Evolutionary conservation across 1,140 invertebrate species (phyloP).

Genomic region (Antheraea pernyi): DNA sequence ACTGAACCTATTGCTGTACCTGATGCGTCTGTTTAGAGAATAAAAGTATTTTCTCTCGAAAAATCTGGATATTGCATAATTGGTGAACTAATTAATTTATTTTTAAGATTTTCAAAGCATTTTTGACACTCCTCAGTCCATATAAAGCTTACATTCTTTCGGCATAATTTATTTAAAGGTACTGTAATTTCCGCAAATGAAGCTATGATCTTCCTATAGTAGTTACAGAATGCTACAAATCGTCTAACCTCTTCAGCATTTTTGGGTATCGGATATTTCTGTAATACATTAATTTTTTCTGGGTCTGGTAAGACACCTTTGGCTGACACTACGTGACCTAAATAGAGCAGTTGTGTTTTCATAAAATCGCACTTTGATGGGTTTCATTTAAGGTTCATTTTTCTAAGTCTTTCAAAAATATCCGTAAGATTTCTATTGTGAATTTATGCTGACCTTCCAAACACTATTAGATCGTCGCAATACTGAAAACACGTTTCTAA

Average conservation of each 20-base stretch:
- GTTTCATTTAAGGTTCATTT: slow-evolving; percentile 23
- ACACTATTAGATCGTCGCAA: slow-evolving; percentile 12
- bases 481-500: slow-evolving; percentile 14
- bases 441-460: not conserved
- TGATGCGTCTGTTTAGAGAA: slow-evolving; percentile 7
- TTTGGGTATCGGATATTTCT: slow-evolving; percentile 14
- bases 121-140: slow-evolving; percentile 9
- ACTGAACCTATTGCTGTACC: slow-evolving; percentile 2
- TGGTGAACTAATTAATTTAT: not conserved
- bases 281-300: not conserved
- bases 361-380: slow-evolving; percentile 20
- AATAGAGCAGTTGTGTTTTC: slow-evolving; percentile 17
- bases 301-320: slow-evolving; percentile 3
- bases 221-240: slow-evolving; percentile 23
- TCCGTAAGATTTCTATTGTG: slow-evolving; percentile 21
- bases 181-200: slow-evolving; percentile 17
- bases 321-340: slow-evolving; percentile 19
- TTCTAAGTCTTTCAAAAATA: slow-evolving; percentile 16
- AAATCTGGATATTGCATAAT: slow-evolving; percentile 4
- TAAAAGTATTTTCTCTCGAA: slow-evolving; percentile 1
- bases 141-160: slow-evolving; percentile 13
- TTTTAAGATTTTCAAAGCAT: slow-evolving; percentile 8
- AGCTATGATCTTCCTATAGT: slow-evolving; percentile 20
- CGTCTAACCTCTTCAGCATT: slow-evolving; percentile 15
- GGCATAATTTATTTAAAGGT: slow-evolving; percentile 19